A percentile compares a stretch with the other conserved stretches of the same genome.
Conservation (phyloP, 1,140 invertebrate species). For the Agrypnia vestita region DNA sequence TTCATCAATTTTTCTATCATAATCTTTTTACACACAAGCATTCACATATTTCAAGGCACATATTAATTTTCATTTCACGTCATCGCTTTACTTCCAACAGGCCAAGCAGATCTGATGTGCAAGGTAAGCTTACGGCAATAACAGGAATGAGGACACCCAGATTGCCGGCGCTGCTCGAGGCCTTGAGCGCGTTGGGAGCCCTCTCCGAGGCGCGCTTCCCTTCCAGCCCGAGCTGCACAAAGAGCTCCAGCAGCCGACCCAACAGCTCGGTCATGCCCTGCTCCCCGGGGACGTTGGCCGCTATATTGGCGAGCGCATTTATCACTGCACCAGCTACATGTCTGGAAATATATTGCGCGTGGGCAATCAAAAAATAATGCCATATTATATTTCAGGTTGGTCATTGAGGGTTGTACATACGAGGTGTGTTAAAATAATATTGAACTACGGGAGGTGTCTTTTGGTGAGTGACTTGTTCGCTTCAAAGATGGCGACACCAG, state of each 20-base stretch:
- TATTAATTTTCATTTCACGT: too few relatives aligned
- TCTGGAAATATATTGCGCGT: conserved; percentile 67
- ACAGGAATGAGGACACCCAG: conserved; percentile 97
- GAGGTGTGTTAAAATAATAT: too few relatives aligned
- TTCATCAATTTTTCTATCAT: too few relatives aligned
- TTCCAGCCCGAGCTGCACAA: conserved; percentile 97
- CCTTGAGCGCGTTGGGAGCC: conserved; percentile 82
- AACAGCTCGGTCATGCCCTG: conserved; percentile 90
- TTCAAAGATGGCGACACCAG: too few relatives aligned
- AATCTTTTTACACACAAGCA: too few relatives aligned
- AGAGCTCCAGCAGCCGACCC: conserved; percentile 92
- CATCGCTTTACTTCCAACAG: too few relatives aligned
- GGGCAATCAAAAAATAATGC: conserved; percentile 33
- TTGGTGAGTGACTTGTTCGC: not conserved
- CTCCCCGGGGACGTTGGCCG: conserved; percentile 93
- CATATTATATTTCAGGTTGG: too few relatives aligned
- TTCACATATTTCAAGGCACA: too few relatives aligned
- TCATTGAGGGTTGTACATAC: too few relatives aligned
- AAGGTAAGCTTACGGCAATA: conserved; percentile 86
- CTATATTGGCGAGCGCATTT: conserved; percentile 95
- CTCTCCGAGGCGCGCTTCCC: conserved; percentile 95
- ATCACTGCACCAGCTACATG: conserved; percentile 96
- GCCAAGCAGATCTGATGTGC: too few relatives aligned
- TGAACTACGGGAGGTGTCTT: too few relatives aligned
- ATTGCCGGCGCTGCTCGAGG: conserved; percentile 96